Conservation (phyloP, 2,888 invertebrate species). For the Andricus curvator region DNA sequence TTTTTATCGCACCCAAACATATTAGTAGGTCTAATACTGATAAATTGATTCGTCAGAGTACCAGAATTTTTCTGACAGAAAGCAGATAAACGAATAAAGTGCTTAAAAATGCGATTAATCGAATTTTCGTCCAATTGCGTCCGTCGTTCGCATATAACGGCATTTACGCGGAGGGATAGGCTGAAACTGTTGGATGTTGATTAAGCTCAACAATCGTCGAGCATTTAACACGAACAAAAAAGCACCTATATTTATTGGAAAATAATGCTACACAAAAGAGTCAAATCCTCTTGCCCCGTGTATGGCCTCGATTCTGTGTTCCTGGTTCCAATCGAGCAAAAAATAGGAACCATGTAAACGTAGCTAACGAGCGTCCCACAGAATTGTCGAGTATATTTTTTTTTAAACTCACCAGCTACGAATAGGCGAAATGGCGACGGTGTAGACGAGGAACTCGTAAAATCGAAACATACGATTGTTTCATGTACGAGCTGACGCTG, state of each 20-base stretch:
- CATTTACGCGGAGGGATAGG: conserved; percentile 48
- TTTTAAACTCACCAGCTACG: background rate
- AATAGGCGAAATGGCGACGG: background rate
- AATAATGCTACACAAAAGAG: conserved; percentile 20
- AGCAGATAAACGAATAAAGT: background rate
- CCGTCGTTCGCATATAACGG: conserved; percentile 58
- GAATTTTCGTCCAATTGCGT: conserved; percentile 54
- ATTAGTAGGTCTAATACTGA: background rate
- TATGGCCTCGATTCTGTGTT: background rate
- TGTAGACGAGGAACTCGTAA: background rate
- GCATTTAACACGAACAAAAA: conserved; percentile 5
- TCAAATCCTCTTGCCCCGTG: background rate
- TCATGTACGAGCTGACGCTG: background rate
- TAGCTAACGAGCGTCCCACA: conserved; percentile 12
- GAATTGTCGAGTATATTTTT: conserved; percentile 14
- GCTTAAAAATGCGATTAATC: background rate
- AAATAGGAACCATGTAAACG: conserved; percentile 14
- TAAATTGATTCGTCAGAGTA: background rate
- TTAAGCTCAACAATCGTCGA: conserved; percentile 51
- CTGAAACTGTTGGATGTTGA: conserved; percentile 61
- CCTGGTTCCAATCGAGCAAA: background rate
- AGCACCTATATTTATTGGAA: conserved; percentile 18
- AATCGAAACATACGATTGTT: conserved; percentile 17
- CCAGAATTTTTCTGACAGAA: background rate
- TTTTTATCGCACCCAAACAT: background rate